Evolutionary conservation across 1,140 invertebrate species (phyloP).

Genomic region (Euwallacea fornicatus): DNA sequence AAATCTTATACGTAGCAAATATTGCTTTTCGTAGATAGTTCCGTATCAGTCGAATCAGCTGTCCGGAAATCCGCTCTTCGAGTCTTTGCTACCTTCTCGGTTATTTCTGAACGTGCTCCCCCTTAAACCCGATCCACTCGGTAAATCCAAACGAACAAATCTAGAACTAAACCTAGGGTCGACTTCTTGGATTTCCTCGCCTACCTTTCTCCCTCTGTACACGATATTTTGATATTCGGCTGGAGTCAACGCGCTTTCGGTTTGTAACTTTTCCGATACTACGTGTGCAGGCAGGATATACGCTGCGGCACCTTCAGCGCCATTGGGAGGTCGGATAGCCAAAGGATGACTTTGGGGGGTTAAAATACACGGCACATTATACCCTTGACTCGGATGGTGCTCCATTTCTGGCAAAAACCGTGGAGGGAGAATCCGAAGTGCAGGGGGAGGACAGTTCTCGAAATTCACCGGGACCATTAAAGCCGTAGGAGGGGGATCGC

Average conservation of each 20-base stretch:
- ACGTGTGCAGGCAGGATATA: constrained; percentile 19
- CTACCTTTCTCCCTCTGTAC: neutral
- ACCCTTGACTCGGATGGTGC: neutral
- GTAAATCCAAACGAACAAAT: constrained; percentile 21
- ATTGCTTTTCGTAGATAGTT: constrained; percentile 7
- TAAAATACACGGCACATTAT: constrained; percentile 8
- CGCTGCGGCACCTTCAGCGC: neutral
- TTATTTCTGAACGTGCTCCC: neutral
- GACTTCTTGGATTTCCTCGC: constrained; percentile 1
- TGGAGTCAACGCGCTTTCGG: neutral
- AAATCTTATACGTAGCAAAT: neutral
- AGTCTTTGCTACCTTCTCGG: constrained; percentile 13
- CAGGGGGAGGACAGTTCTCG: constrained; percentile 13
- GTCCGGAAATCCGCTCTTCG: constrained; percentile 6
- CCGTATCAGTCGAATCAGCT: constrained; percentile 18
- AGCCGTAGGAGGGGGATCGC: neutral
- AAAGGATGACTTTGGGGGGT: constrained; percentile 22
- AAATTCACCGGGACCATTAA: constrained; percentile 24
- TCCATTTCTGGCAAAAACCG: constrained; percentile 23
- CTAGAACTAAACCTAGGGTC: constrained; percentile 17
- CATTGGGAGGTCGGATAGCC: neutral
- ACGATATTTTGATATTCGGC: constrained; percentile 11
- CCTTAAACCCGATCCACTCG: constrained; percentile 4
- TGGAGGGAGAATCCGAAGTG: constrained; percentile 5
- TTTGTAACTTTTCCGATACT: constrained; percentile 5